Percentiles rank a stretch among this genome's conserved stretches.
phyloP scores from a whole-genome alignment of 1,140 invertebrate genomes.

The Zaprionus capensis region DNA sequence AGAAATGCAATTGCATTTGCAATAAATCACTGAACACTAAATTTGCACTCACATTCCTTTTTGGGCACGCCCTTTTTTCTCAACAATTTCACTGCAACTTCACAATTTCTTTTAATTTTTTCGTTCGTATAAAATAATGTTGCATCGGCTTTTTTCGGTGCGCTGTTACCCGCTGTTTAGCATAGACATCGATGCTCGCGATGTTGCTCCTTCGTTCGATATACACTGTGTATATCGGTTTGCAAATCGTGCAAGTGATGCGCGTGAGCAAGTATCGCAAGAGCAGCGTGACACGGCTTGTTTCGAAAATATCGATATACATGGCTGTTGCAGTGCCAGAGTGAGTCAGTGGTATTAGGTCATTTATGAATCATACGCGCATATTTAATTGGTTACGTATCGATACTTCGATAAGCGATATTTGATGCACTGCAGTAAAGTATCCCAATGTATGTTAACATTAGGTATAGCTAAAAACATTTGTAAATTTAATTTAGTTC shows the following conservation, averaged over 20 bases:
- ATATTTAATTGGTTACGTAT: not conserved
- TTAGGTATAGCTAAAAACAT: not conserved
- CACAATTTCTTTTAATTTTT: slow-evolving; percentile 44
- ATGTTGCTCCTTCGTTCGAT: slow-evolving; percentile 11
- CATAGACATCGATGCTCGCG: slow-evolving; percentile 45
- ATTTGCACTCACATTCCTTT: slow-evolving; percentile 44
- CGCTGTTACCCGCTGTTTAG: slow-evolving; percentile 44
- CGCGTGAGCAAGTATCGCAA: not conserved
- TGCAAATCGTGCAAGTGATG: not conserved
- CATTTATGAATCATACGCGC: not conserved
- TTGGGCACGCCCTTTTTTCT: slow-evolving; percentile 47
- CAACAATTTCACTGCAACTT: slow-evolving; percentile 41
- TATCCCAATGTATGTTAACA: not conserved
- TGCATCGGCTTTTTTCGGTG: slow-evolving; percentile 56
- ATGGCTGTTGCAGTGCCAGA: not conserved
- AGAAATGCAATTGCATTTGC: slow-evolving; percentile 30
- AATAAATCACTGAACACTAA: slow-evolving; percentile 17
- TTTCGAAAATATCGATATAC: not conserved
- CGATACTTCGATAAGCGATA: not conserved
- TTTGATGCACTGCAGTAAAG: not conserved
- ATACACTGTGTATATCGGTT: slow-evolving; percentile 25
- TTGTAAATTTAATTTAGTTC: not conserved
- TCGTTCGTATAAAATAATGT: slow-evolving; percentile 37
- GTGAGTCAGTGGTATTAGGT: not conserved
- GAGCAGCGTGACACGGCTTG: not conserved